Evolutionary conservation across 2,797 vertebrate species (phyloP), one percentile per base, ranked within the genome.

Genomic region (Enteromius treurensis): DNA sequence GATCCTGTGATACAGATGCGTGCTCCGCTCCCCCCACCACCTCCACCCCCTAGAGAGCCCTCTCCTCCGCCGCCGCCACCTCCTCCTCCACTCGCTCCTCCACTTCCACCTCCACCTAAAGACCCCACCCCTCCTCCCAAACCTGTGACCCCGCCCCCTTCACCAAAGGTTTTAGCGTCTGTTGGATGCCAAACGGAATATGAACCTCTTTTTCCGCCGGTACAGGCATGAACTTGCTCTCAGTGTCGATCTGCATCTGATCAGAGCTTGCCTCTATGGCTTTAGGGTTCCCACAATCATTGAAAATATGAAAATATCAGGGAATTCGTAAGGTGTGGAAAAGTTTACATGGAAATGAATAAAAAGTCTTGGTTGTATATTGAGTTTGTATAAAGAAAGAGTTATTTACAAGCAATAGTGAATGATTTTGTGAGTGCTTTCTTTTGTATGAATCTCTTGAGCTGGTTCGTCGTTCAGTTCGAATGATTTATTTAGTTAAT

Each of bases 151-250:
- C 85, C 75, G 2, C 82, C 84, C 8, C 51, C 37, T 60, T 58
- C 85, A 51, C 40, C 90, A 76, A 95, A 88, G 87, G 69, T 87
- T 23, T 74, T 92, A 86, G 91, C 94, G 86, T 96, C 96, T 47
- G 92, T 96, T 90, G 95, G 92, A 87, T 96, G 96, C 89, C 96
- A 97, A 90, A 96, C 96, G 0, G 95, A 95, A 29, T 94, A 94
- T 26, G 93, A 93, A 49, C 88, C 90, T 53, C 91, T 94, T 86
- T 93, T 93, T 86, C 88, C 90, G 78, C 89, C 90, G 21, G 86
- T 93, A 87, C 94, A 95, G 94, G 94, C 92, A 88, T 93, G 95
- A 94, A 94, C 95, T 94, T 91, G 94, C 79, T 85, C 65, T 81
- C 5, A 71, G 29, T 8, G 26, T 64, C 11, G 23, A 81, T 62